phyloP scores from a whole-genome alignment of 2,888 invertebrate genomes.

The Ariolimax columbianus region DNA sequence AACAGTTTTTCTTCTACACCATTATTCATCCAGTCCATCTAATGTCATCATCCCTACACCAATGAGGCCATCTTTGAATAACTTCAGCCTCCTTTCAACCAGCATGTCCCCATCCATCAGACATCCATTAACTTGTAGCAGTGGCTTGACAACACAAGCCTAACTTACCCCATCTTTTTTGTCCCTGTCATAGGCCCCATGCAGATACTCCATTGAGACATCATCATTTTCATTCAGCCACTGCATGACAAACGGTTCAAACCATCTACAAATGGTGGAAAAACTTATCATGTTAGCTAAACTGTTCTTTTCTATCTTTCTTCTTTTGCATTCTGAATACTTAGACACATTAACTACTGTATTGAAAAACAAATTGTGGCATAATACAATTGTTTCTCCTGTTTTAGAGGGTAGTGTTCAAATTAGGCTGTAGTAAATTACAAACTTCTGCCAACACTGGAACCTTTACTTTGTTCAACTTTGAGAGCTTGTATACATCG shows the following conservation, averaged over 20 bases:
- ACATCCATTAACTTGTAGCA: not conserved
- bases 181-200: constrained; percentile 98
- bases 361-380: too few relatives aligned
- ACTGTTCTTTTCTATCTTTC: too few relatives aligned
- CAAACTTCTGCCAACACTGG: too few relatives aligned
- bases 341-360: too few relatives aligned
- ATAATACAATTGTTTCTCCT: too few relatives aligned
- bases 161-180: constrained; percentile 76
- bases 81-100: not conserved
- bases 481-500: too few relatives aligned
- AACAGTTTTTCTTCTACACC: not conserved
- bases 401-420: too few relatives aligned
- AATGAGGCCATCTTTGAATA: too few relatives aligned
- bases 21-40: not conserved
- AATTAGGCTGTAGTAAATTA: too few relatives aligned
- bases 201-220: constrained; percentile 97
- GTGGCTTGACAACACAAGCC: not conserved
- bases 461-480: too few relatives aligned
- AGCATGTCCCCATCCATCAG: not conserved
- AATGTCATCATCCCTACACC: not conserved
- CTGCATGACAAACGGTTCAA: constrained; percentile 99
- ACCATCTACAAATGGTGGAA: constrained; percentile 89
- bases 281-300: too few relatives aligned
- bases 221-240: constrained; percentile 99
- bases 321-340: too few relatives aligned